A percentile compares a stretch with the other conserved stretches of the same genome.
phyloP scores from a whole-genome alignment of 2,888 invertebrate genomes.

The Caradrina clavipalpis region DNA sequence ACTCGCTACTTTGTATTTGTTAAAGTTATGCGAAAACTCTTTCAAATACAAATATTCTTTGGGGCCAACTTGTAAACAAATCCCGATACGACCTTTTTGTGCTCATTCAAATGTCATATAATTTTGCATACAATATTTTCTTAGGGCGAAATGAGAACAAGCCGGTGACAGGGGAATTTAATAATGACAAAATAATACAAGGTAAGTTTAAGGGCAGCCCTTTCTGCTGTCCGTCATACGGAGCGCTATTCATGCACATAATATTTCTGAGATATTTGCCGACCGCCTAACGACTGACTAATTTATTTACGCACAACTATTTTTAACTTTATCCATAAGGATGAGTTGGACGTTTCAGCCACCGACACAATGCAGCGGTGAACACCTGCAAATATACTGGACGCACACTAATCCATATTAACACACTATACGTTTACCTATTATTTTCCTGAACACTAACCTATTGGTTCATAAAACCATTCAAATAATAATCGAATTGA shows the following conservation, averaged over 20 bases:
- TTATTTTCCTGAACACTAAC: slow-evolving; percentile 68
- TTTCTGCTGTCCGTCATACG: slow-evolving; percentile 91
- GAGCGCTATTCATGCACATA: slow-evolving; percentile 88
- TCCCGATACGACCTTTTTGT: slow-evolving; percentile 83
- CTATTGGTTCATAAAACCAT: slow-evolving; percentile 73
- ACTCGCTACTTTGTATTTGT: slow-evolving; percentile 47
- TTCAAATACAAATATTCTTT: slow-evolving; percentile 72
- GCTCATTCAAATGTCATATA: slow-evolving; percentile 91
- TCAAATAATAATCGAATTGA: slow-evolving; percentile 87
- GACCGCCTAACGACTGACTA: slow-evolving; percentile 87
- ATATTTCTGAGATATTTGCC: slow-evolving; percentile 88
- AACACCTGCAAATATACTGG: slow-evolving; percentile 51
- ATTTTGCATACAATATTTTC: slow-evolving; percentile 91
- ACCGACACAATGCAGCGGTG: slow-evolving; percentile 32
- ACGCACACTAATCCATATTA: slow-evolving; percentile 25
- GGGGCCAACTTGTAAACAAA: slow-evolving; percentile 79
- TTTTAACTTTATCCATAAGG: slow-evolving; percentile 64
- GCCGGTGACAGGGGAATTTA: slow-evolving; percentile 89
- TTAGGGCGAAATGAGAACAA: slow-evolving; percentile 87
- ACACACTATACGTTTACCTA: slow-evolving; percentile 38
- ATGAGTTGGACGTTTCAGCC: slow-evolving; percentile 39
- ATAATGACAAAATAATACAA: slow-evolving; percentile 91
- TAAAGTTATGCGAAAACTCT: slow-evolving; percentile 56
- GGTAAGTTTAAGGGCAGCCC: slow-evolving; percentile 88
- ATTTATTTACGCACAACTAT: slow-evolving; percentile 77